Evolutionary conservation across 2,888 invertebrate genomes (phyloP), one percentile per base, ranked within the genome.

Genomic region (Marasmarcha lunaedactyla): DNA sequence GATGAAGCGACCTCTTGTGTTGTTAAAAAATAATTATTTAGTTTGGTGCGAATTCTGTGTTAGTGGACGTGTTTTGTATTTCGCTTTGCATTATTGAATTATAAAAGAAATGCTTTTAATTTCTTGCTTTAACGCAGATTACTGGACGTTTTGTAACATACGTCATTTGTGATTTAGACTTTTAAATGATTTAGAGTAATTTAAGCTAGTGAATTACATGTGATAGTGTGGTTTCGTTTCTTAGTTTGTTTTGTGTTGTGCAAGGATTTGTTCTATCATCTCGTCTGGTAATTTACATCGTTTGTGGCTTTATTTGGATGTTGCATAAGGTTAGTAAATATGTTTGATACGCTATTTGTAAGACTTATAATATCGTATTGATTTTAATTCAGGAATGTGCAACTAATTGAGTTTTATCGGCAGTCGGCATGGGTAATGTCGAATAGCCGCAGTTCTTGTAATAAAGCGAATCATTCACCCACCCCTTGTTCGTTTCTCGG

Each of bases 71-170:
- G 30, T n/a, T 73, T 58, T 62, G 78, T 69, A 68, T 63, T 41
- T 43, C 48, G 56, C 53, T 55, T 62, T 54, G 57, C 55, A 56
- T 57, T 59, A 52, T 54, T 55, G 50, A 46, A 54, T 57, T 59
- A 63, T 11, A 30, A n/a, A 55, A 57, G 71, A 76, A 72, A 79
- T 78, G 71, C 62, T 69, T 65, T 53, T 61, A 56, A 66, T 63
- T 65, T 61, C 56, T 53, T 49, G 51, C 59, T 68, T 65, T 62
- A 48, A 57, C 59, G 56, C 49, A 45, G 55, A 62, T 55, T 62
- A 56, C 55, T 67, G 60, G 64, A 70, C 55, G 63, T 71, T 71
- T 71, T 61, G 62, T 78, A 61, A 78, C 70, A 66, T 49, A 69
- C 62, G 65, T 58, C 49, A 45, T 55, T 63, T 46, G 55, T 68